A percentile compares a stretch with the other conserved stretches of the same genome.
phyloP scores from a whole-genome alignment of 2,888 invertebrate genomes.

The Gymnocheta viridis region DNA sequence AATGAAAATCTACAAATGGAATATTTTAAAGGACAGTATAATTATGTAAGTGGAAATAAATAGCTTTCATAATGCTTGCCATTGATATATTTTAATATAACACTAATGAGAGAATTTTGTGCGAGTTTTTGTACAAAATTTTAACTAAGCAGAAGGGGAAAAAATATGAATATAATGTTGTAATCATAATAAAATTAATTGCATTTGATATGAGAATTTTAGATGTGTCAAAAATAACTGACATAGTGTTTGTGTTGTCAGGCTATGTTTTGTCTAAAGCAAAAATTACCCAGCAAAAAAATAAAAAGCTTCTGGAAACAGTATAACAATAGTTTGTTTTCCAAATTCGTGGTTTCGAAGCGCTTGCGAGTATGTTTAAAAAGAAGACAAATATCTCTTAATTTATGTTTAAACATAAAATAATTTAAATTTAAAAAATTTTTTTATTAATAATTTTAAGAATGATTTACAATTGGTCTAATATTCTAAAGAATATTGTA shows the following conservation, averaged over 20 bases:
- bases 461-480: no score
- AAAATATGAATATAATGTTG: background rate
- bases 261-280: no score
- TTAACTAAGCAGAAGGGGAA: background rate
- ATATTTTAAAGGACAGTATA: background rate
- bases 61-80: background rate
- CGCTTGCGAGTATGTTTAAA: no score
- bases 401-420: no score
- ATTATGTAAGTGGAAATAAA: background rate
- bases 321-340: no score
- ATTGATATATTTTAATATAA: background rate
- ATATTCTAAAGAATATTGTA: no score
- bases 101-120: background rate
- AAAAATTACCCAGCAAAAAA: no score
- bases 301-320: no score
- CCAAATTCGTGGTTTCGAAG: no score
- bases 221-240: background rate
- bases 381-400: no score
- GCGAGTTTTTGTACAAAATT: background rate
- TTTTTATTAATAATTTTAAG: no score
- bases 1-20: background rate
- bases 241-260: background rate
- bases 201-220: background rate
- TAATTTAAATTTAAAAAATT: no score
- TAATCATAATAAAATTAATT: conserved; percentile 1